Percentiles rank a stretch among this genome's conserved stretches.
phyloP scores from a whole-genome alignment of 2,797 vertebrate genomes.

The Sandelia bainsii region DNA sequence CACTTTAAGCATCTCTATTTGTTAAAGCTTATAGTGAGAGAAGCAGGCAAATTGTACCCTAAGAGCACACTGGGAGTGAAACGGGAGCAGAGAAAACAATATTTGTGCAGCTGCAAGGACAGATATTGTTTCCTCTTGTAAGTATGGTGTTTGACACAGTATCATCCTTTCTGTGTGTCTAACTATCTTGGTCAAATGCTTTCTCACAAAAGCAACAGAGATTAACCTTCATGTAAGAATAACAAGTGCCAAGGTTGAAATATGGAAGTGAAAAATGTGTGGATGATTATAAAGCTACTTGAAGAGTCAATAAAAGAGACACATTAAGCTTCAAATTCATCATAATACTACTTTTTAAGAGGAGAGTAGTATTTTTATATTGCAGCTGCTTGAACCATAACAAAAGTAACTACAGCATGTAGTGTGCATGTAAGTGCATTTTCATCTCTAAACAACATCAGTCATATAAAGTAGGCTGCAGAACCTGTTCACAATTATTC shows the following conservation, averaged over 20 bases:
- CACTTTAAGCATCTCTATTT: neutral
- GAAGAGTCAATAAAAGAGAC: neutral
- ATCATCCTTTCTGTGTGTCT: conserved; percentile 31
- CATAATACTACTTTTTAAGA: too few relatives aligned
- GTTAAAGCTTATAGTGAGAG: neutral
- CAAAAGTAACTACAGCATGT: too few relatives aligned
- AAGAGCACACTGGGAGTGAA: neutral
- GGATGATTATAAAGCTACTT: neutral
- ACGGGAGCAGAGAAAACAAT: conserved; percentile 6
- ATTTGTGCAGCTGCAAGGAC: conserved; percentile 37
- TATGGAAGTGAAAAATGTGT: neutral
- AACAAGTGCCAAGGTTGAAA: neutral
- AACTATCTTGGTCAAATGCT: neutral
- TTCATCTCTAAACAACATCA: too few relatives aligned
- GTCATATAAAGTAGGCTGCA: too few relatives aligned
- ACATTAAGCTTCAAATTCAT: too few relatives aligned
- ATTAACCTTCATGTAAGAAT: conserved; percentile 9
- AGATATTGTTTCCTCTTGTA: conserved; percentile 25
- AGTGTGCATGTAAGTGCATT: too few relatives aligned
- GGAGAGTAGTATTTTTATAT: too few relatives aligned
- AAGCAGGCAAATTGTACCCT: neutral
- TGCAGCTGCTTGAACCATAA: too few relatives aligned
- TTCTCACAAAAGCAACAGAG: conserved; percentile 16
- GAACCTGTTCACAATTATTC: too few relatives aligned
- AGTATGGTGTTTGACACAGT: conserved; percentile 20